Evolutionary conservation across 2,888 invertebrate species (phyloP), one percentile per base, ranked within the genome.

Genomic region (Brenthis ino): DNA sequence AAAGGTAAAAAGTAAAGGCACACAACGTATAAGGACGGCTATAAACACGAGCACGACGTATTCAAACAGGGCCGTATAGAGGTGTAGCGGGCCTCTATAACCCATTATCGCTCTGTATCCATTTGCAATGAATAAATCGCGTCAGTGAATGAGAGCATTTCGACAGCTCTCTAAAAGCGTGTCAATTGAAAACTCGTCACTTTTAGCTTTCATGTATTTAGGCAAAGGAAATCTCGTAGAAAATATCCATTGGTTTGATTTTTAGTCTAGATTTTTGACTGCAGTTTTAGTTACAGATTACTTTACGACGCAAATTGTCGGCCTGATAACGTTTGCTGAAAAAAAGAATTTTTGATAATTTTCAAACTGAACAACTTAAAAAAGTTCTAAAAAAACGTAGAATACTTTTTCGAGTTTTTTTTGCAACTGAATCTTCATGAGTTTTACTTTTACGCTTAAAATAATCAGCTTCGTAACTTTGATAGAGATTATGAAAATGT

Each of bases 161-260:
- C 60, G 48, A 28, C 20, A 12, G 48, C 28, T 24, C n/a, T 60
- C 33, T 60, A n/a, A n/a, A 0, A 28, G 2, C 60, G 50, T 28
- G 58, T 58, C 13, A 50, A 28, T 24, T 58, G 24, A 43, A 43
- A 43, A n/a, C 60, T 60, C 48, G 50, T 60, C 50, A 60, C 50
- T 48, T 28, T 50, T 14, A 24, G n/a, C n/a, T 28, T 16, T 50
- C 58, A n/a, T 48, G 14, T n/a, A 28, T 14, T 47, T 47, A 20
- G 37, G 57, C 3, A 48, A 28, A 28, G 28, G 58, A 48, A 60
- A 28, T n/a, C n/a, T 43, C 37, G 37, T 8, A 8, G 37, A 43
- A 43, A 43, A 43, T 43, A 2, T 43, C 37, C 37, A 43, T 43
- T 43, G 37, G 11, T 11, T 33, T 50, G 48, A 60, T 60, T 50